These are phyloP conservation scores for Trichogramma dendrolimi DNA, from an alignment of 2,888 invertebrate species.

Conservation along the genomic window DNA sequence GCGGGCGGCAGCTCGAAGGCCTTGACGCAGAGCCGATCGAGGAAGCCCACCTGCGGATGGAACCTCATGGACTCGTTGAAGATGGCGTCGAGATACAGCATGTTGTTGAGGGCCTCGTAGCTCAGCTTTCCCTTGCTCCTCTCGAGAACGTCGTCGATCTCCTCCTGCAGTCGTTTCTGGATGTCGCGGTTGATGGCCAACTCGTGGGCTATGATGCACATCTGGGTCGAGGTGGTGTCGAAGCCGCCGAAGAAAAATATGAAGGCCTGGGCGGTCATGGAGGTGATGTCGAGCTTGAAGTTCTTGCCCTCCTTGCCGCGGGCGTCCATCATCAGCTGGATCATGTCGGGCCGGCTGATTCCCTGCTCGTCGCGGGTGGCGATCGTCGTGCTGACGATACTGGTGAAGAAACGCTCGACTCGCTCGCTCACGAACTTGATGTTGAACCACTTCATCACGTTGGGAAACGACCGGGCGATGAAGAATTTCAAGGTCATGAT, in stretches of 20 bases:
- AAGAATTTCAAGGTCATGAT: constrained; percentile 30
- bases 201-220: constrained; percentile 36
- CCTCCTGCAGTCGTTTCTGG: constrained; percentile 36
- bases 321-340: constrained; percentile 42
- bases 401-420: constrained; percentile 30
- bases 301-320: constrained; percentile 38
- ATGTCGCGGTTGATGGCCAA: constrained; percentile 34
- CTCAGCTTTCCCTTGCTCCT: constrained; percentile 42
- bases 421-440: constrained; percentile 25
- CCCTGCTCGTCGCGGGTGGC: constrained; percentile 31
- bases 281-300: constrained; percentile 36
- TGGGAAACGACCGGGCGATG: constrained; percentile 23
- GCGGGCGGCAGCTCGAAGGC: constrained; percentile 43
- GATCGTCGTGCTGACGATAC: constrained; percentile 28
- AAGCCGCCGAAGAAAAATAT: constrained; percentile 39
- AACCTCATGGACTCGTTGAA: constrained; percentile 43
- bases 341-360: constrained; percentile 39
- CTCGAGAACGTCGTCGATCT: constrained; percentile 40
- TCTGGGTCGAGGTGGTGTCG: constrained; percentile 36
- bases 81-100: constrained; percentile 58
- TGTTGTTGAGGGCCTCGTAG: constrained; percentile 52
- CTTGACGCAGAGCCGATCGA: constrained; percentile 42
- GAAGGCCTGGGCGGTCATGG: constrained; percentile 48
- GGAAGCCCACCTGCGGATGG: constrained; percentile 35
- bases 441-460: constrained; percentile 21